phyloP scores from a whole-genome alignment of 64 coral and sea anemone genomes.

The Dendrophyllia cribrosa region DNA sequence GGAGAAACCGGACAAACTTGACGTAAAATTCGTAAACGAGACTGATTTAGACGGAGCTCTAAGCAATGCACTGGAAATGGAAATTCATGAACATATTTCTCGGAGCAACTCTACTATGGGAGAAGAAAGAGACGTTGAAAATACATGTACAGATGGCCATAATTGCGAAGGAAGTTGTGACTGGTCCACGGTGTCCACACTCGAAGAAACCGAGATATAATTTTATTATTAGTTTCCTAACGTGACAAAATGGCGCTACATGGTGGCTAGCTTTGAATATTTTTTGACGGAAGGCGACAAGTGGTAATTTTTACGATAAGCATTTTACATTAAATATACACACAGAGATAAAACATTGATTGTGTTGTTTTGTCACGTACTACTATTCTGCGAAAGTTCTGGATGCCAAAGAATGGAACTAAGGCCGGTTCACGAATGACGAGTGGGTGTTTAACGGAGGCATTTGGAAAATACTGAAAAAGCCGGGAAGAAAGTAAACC shows the following conservation, averaged over 20 bases:
- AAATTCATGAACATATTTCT: not conserved
- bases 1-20: not conserved
- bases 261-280: slow-evolving; percentile 55
- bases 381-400: not conserved
- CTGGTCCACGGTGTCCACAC: slow-evolving; percentile 23
- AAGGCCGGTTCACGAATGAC: not conserved
- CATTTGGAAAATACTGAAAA: not conserved
- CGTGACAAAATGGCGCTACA: not conserved
- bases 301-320: slow-evolving; percentile 53
- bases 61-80: not conserved
- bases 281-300: slow-evolving; percentile 39
- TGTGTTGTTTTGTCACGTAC: slow-evolving; percentile 29
- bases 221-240: slow-evolving; percentile 16
- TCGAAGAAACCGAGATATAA: slow-evolving; percentile 44
- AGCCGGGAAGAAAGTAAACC: not conserved
- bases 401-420: not conserved
- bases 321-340: not conserved
- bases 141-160: not conserved
- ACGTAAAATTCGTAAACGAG: not conserved
- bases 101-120: not conserved
- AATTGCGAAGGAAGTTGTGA: not conserved
- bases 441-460: not conserved
- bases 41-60: no score
- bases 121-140: not conserved
- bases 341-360: not conserved